Conservation (phyloP, 2,797 vertebrate species). For the Sphenodon punctatus region DNA sequence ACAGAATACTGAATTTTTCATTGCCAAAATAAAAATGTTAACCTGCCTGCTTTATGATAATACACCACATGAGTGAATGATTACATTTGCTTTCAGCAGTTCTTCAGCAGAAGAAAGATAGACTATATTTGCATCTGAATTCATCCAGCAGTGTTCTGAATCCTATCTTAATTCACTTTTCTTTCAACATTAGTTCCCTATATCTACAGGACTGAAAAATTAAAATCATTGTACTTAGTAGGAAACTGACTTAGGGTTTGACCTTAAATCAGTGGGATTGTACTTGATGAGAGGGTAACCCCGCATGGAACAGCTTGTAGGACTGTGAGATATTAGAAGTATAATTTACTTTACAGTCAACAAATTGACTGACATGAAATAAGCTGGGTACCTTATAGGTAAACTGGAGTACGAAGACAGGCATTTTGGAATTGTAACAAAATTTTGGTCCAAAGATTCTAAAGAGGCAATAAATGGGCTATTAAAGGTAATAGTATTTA, state of each 20-base stretch:
- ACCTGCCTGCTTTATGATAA: background rate
- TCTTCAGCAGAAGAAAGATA: background rate
- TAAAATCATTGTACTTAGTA: background rate
- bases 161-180: background rate
- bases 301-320: background rate
- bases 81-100: background rate
- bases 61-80: rapidly evolving
- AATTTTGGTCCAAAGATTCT: background rate
- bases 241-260: background rate
- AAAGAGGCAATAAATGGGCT: background rate
- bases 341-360: background rate
- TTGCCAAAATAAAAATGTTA: background rate
- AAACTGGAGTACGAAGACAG: background rate
- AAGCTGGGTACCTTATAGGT: background rate
- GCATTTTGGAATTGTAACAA: background rate
- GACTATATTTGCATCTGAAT: background rate
- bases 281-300: background rate
- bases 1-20: background rate
- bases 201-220: background rate
- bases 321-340: background rate
- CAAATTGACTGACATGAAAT: background rate
- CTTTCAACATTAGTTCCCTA: background rate
- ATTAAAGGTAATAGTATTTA: background rate
- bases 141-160: background rate
- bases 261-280: background rate